A percentile compares a stretch with the other conserved stretches of the same genome.
phyloP scores from a whole-genome alignment of 2,113 vertebrate genomes.

The Toxotes jaculatrix region DNA sequence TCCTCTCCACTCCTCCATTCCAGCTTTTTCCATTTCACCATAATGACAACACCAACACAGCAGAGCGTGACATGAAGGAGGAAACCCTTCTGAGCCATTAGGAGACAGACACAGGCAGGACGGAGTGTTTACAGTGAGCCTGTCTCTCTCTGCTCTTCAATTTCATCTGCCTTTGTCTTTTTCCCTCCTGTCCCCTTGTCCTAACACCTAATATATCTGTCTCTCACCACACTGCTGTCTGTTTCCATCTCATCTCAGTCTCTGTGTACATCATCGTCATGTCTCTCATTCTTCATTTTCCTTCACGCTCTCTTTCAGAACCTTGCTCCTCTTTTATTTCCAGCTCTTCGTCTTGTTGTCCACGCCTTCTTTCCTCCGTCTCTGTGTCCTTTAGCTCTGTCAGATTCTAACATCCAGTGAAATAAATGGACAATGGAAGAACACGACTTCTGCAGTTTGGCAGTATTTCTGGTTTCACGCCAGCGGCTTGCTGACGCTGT shows the following conservation, averaged over 20 bases:
- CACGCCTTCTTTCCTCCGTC: not conserved
- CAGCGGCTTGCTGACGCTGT: too few species aligned
- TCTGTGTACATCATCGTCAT: not conserved
- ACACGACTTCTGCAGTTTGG: too few species aligned
- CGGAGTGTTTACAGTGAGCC: conserved; percentile 49
- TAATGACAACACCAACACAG: conserved; percentile 40
- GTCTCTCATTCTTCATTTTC: not conserved
- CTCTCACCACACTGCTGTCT: conserved; percentile 18
- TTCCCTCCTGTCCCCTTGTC: not conserved
- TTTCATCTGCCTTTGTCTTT: conserved; percentile 11
- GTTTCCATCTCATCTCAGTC: not conserved
- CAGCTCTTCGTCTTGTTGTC: not conserved
- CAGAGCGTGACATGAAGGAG: conserved; percentile 34
- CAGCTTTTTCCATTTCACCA: conserved; percentile 25
- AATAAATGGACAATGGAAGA: not conserved
- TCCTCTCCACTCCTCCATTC: conserved; percentile 22
- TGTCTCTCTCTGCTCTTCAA: conserved; percentile 38
- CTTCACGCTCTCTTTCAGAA: conserved; percentile 15
- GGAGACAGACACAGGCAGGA: conserved; percentile 28
- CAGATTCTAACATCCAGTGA: not conserved
- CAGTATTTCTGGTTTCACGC: too few species aligned
- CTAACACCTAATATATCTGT: conserved; percentile 21
- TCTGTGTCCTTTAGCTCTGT: not conserved
- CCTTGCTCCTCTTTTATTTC: not conserved
- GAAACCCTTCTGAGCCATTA: conserved; percentile 59